Evolutionary conservation across 2,797 vertebrate genomes (phyloP).

Genomic region (Cuniculus paca): DNA sequence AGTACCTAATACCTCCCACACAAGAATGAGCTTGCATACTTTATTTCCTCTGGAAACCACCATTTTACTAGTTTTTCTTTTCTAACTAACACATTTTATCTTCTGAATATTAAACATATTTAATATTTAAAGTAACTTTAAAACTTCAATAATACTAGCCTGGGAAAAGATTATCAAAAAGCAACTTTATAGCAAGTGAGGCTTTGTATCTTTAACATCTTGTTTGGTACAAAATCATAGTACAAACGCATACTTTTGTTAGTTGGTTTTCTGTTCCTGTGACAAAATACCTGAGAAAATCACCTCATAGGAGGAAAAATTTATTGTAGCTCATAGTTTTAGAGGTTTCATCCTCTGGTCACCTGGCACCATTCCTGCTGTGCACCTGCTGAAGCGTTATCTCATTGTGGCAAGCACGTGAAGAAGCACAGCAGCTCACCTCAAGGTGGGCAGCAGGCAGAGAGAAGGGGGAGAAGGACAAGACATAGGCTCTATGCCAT

Average conservation of each 20-base stretch:
- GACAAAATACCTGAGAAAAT: background rate
- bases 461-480: background rate
- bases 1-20: background rate
- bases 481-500: background rate
- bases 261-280: background rate
- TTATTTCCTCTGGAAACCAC: background rate
- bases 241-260: background rate
- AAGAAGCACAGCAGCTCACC: background rate
- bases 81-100: background rate
- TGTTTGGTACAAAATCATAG: background rate
- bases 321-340: background rate
- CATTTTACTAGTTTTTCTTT: background rate
- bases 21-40: background rate
- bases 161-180: conserved; percentile 37
- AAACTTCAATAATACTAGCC: background rate
- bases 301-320: background rate
- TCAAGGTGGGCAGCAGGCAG: background rate
- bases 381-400: background rate
- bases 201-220: background rate
- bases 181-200: background rate
- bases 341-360: background rate
- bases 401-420: background rate
- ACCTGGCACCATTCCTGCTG: background rate
- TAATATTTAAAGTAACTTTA: background rate
- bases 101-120: background rate